These are phyloP conservation scores for Gymnoscopelus braueri DNA, from an alignment of 2,797 vertebrate species.

Conservation along the genomic window DNA sequence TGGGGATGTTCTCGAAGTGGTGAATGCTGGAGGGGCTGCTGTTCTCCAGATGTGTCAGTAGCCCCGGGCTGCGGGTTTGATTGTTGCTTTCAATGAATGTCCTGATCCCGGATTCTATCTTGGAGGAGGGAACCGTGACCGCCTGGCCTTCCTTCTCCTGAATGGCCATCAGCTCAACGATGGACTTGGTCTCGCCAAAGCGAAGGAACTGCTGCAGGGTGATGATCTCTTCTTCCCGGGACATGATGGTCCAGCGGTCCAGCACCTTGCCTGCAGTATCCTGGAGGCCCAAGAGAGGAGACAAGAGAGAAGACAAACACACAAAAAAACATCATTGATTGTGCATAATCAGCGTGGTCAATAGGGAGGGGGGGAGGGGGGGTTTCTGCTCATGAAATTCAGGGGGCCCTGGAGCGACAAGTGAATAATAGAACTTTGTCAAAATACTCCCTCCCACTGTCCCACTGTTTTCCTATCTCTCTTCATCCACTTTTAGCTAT, in stretches of 20 bases:
- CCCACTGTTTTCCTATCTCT: slow-evolving; percentile 45
- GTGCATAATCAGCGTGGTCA: slow-evolving; percentile 86
- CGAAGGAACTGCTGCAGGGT: slow-evolving; percentile 99
- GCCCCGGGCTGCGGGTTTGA: slow-evolving; percentile 95
- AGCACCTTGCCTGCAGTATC: slow-evolving; percentile 99
- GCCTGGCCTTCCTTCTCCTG: slow-evolving; percentile 99
- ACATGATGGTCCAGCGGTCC: slow-evolving; percentile 99
- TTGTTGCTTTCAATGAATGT: slow-evolving; percentile 99
- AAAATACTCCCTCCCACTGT: slow-evolving; percentile 46
- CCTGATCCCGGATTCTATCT: slow-evolving; percentile 98
- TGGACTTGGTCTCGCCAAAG: slow-evolving; percentile 99
- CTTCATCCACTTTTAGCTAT: slow-evolving; percentile 43
- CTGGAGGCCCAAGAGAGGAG: slow-evolving; percentile 92
- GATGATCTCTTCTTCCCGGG: slow-evolving; percentile 99
- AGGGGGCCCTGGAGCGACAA: slow-evolving; percentile 76
- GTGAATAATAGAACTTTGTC: slow-evolving; percentile 75
- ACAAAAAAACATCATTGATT: slow-evolving; percentile 89
- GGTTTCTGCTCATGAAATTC: slow-evolving; percentile 79
- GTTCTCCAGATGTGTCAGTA: slow-evolving; percentile 95
- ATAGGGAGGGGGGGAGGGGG: slow-evolving; percentile 65
- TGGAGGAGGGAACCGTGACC: slow-evolving; percentile 95
- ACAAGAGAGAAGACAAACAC: slow-evolving; percentile 91
- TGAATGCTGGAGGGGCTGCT: slow-evolving; percentile 99
- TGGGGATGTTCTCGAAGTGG: slow-evolving; percentile 99
- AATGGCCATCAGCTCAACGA: slow-evolving; percentile 99